phyloP scores from a whole-genome alignment of 2,888 invertebrate genomes.

The Dolomedes plantarius region DNA sequence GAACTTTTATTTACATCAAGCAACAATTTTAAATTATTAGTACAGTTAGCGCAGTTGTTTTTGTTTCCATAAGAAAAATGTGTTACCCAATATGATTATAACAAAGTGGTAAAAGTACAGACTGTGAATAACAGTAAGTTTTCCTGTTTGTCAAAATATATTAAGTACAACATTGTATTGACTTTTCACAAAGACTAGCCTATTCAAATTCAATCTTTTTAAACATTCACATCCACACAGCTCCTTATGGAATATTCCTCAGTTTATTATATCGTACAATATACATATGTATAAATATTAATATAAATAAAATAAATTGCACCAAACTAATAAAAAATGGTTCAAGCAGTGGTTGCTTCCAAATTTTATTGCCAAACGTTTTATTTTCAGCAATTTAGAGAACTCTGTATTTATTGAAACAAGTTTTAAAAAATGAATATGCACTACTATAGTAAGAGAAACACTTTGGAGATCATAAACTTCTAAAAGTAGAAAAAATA shows the following conservation, averaged over 20 bases:
- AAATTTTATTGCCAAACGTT: background rate
- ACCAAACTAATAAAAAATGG: background rate
- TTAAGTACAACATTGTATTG: constrained; percentile 69
- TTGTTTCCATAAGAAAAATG: constrained; percentile 46
- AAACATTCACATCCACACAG: background rate
- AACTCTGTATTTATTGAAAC: background rate
- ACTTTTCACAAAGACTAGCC: constrained; percentile 66
- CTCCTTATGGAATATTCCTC: background rate
- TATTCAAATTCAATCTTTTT: constrained; percentile 30
- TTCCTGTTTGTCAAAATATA: constrained; percentile 58
- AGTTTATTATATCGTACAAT: background rate
- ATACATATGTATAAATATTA: background rate
- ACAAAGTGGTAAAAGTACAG: constrained; percentile 69
- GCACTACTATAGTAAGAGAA: background rate
- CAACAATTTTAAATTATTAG: constrained; percentile 71
- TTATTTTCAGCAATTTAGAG: background rate
- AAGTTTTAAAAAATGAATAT: background rate
- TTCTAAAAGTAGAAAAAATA: background rate
- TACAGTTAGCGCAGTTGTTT: constrained; percentile 65
- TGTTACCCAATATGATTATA: constrained; percentile 67
- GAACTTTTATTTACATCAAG: constrained; percentile 71
- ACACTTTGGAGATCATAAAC: background rate
- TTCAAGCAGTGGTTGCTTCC: background rate
- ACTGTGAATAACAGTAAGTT: constrained; percentile 67
- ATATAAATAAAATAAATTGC: constrained; percentile 2